A percentile compares a stretch with the other conserved stretches of the same genome.
phyloP scores from a whole-genome alignment of 2,113 vertebrate genomes.

The Columbina picui region DNA sequence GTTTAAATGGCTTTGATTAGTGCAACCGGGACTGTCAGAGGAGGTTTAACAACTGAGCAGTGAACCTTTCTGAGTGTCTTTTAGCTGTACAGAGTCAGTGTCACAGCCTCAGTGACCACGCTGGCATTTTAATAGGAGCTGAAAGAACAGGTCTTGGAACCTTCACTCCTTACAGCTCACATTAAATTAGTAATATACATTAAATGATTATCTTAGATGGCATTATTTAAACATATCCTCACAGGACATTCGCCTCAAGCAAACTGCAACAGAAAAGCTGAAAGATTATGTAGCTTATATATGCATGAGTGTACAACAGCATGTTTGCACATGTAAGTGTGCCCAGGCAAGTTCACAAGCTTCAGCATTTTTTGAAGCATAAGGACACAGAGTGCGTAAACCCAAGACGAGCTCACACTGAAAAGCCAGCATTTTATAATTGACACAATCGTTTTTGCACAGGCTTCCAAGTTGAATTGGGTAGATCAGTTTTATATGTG shows the following conservation, averaged over 20 bases:
- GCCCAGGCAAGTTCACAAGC: not conserved
- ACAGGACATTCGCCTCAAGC: slow-evolving; percentile 27
- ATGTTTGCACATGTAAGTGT: not conserved
- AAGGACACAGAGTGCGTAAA: not conserved
- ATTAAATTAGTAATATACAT: slow-evolving; percentile 27
- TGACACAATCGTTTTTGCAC: not conserved
- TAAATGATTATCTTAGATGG: slow-evolving; percentile 11
- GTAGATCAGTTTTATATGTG: too few species aligned
- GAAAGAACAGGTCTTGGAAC: slow-evolving; percentile 27
- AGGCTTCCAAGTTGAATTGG: too few species aligned
- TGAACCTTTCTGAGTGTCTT: not conserved
- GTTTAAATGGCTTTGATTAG: not conserved
- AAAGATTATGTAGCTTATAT: not conserved
- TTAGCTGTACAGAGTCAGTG: not conserved
- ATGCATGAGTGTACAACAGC: not conserved
- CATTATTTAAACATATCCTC: slow-evolving; percentile 38
- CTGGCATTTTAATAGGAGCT: not conserved
- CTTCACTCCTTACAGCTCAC: not conserved
- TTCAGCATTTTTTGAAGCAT: not conserved
- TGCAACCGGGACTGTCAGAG: not conserved
- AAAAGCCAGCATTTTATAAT: not conserved
- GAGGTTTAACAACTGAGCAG: not conserved
- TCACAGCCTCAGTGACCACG: not conserved
- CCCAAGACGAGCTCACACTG: not conserved
- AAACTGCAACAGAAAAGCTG: not conserved